phyloP scores from a whole-genome alignment of 2,797 vertebrate genomes.

The Petrocephalus schoutedeni region DNA sequence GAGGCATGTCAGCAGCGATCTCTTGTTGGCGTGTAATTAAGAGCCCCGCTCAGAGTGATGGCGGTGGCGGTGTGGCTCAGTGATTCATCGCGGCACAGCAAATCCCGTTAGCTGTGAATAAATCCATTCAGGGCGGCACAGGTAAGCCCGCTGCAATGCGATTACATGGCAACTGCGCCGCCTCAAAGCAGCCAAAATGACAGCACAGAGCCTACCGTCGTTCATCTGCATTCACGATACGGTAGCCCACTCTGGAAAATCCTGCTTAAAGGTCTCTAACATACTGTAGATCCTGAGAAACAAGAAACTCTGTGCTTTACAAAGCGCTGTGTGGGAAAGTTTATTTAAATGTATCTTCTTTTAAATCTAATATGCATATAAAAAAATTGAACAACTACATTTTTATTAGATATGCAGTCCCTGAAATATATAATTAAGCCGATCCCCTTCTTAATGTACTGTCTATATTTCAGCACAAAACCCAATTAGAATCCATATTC shows the following conservation, averaged over 20 bases:
- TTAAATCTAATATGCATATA: not conserved
- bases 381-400: not conserved
- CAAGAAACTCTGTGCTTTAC: not conserved
- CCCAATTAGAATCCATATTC: not conserved
- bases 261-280: slow-evolving; percentile 17
- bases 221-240: slow-evolving; percentile 18
- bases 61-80: slow-evolving; percentile 27
- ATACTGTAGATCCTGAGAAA: not conserved
- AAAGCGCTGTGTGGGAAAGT: not conserved
- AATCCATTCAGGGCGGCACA: slow-evolving; percentile 47
- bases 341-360: not conserved
- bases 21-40: slow-evolving; percentile 48
- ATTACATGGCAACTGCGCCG: slow-evolving; percentile 48
- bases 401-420: not conserved
- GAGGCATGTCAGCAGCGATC: slow-evolving; percentile 39
- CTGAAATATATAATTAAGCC: not conserved
- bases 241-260: slow-evolving; percentile 12
- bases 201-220: slow-evolving; percentile 20
- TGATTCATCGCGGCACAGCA: slow-evolving; percentile 40
- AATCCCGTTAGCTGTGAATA: slow-evolving; percentile 55
- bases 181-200: slow-evolving; percentile 41
- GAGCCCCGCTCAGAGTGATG: slow-evolving; percentile 36
- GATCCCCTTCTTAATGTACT: not conserved
- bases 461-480: slow-evolving; percentile 5
- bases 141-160: slow-evolving; percentile 52